Conservation (phyloP, 2,797 vertebrate species). For the Sphenodon punctatus region DNA sequence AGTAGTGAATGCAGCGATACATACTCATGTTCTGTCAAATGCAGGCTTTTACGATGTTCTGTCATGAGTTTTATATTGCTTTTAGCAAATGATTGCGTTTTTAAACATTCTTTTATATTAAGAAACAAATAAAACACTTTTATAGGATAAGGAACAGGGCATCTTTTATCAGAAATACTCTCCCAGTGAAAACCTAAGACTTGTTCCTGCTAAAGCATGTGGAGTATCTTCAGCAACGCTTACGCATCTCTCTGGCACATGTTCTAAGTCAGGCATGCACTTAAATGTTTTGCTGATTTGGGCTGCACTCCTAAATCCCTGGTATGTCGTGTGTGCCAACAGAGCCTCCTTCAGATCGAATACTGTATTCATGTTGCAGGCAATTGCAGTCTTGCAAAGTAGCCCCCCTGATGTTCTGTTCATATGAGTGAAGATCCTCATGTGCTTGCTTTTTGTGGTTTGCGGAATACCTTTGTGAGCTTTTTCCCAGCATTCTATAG, state of each 20-base stretch:
- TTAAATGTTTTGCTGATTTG: not conserved
- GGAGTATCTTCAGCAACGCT: not conserved
- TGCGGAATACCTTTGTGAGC: not conserved
- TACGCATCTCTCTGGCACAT: not conserved
- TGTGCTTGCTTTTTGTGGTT: not conserved
- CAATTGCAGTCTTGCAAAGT: not conserved
- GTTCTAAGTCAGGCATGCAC: not conserved
- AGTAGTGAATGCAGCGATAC: slow-evolving; percentile 6
- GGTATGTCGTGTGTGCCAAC: no score
- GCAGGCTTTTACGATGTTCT: slow-evolving; percentile 10
- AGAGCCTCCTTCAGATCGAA: not conserved
- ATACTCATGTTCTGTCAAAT: slow-evolving; percentile 38
- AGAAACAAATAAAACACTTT: slow-evolving; percentile 57
- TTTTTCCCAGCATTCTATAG: not conserved
- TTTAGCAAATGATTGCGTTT: slow-evolving; percentile 41
- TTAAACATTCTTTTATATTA: slow-evolving; percentile 54
- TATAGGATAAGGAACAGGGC: slow-evolving; percentile 42
- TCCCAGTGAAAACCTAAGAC: not conserved
- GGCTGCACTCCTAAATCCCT: no score
- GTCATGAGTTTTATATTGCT: slow-evolving; percentile 56
- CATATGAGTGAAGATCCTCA: not conserved
- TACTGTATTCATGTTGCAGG: not conserved
- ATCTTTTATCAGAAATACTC: slow-evolving; percentile 39
- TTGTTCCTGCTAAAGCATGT: not conserved
- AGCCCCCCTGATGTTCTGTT: not conserved